Base-by-base conservation (phyloP, 2,888 invertebrate genomes). In the Tanypteryx hageni region DNA sequence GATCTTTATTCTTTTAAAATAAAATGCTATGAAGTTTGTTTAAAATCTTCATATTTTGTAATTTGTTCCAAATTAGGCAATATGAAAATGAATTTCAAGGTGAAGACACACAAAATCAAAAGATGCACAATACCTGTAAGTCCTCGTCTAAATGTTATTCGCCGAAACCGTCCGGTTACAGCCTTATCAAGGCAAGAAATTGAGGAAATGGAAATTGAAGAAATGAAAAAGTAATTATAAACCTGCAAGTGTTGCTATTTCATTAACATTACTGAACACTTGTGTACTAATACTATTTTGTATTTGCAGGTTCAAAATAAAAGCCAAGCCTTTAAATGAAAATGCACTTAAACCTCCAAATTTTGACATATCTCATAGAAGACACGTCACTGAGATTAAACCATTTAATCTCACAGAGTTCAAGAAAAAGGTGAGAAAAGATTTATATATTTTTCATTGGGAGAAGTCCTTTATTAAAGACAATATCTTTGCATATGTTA, bases 171-270 rank as follows among this genome's bases (percentile, higher is more conserved):
- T 16, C 89, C 89, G 13, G 64, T 44, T 11, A 61, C 61, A 64
- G 89, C 68, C 7, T 16, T 89, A 27, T 89, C 89, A 64, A 64
- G 89, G 56, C 44, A 64, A 18, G 18, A 89, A 27, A 44, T 89
- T 44, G 89, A 89, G 18, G 89, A 89, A 44, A 59, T 89, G n/a
- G 89, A 89, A 64, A 64, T 89, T 3, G 89, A 89, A 59, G 89
- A 89, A 89, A 89, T 89, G 89, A 89, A 89, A 58, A 89, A 58
- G 89, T 89, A 89, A 59, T 16, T 18, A 2, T 5, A 83, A 13
- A 61, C 27, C 76, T 27, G 4, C 4, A 27, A 13, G 11, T 76
- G 4, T 13, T 76, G 27, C 4, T 64, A 16, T 14, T 18, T 22
- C 13, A 11, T 27, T 22, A 64, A 14, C 64, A 14, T 18, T 64